Percentiles rank a stretch among this genome's conserved stretches.
Conservation (phyloP, 2,797 vertebrate species). For the Ibycter americanus region DNA sequence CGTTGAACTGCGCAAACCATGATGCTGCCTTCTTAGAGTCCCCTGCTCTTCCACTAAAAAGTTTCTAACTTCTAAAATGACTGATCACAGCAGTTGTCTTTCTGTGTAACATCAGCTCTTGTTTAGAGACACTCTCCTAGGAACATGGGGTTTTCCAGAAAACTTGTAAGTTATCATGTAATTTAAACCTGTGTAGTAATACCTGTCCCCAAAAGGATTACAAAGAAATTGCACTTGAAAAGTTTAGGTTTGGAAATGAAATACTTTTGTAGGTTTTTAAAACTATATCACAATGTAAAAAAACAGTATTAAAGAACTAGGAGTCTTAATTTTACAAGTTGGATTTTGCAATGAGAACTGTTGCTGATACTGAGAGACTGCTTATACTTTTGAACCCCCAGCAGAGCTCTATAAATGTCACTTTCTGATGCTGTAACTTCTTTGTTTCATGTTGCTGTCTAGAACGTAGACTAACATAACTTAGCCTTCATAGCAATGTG, state of each 20-base stretch:
- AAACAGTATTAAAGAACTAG: not conserved
- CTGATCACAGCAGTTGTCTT: not conserved
- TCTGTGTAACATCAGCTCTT: not conserved
- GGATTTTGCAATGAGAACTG: not conserved
- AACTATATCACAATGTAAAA: not conserved
- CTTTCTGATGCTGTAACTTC: not conserved
- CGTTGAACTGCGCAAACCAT: not conserved
- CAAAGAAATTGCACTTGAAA: not conserved
- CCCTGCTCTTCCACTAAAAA: not conserved
- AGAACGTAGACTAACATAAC: not conserved
- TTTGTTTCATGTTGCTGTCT: not conserved
- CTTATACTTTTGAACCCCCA: not conserved
- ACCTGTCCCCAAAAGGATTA: not conserved
- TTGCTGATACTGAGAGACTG: not conserved
- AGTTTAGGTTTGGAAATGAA: not conserved
- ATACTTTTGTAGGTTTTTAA: not conserved
- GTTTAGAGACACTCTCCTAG: not conserved
- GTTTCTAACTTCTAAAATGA: not conserved
- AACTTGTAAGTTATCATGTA: not conserved
- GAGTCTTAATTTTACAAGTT: not conserved
- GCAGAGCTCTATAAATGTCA: not conserved
- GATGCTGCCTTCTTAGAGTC: not conserved
- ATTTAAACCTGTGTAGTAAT: not conserved
- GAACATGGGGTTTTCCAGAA: not conserved
- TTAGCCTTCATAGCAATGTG: not conserved